Conservation (phyloP, 2,113 vertebrate species). For the Eolophus roseicapilla region DNA sequence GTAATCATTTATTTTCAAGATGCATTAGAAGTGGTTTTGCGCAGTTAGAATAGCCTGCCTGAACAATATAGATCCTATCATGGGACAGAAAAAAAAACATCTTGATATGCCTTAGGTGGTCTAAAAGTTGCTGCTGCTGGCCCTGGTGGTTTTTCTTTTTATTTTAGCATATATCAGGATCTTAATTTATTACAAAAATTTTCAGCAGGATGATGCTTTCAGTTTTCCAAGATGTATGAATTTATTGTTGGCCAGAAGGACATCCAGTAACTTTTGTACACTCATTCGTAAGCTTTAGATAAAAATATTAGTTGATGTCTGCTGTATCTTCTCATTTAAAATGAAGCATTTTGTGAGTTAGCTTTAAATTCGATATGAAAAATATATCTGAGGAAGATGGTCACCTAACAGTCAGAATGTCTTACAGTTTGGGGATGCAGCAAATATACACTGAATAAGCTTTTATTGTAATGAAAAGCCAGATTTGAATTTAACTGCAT, state of each 20-base stretch:
- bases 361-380: not conserved
- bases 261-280: not conserved
- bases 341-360: not conserved
- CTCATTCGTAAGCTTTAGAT: not conserved
- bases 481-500: slow-evolving; percentile 18
- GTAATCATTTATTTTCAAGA: not conserved
- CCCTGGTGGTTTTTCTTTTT: not conserved
- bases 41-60: not conserved
- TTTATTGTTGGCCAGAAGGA: not conserved
- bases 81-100: not conserved
- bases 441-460: not conserved
- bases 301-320: not conserved
- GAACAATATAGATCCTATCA: not conserved
- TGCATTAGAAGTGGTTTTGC: not conserved
- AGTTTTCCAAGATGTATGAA: not conserved
- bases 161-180: not conserved
- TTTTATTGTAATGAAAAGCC: slow-evolving; percentile 2
- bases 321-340: not conserved
- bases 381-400: not conserved
- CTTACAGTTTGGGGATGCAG: not conserved
- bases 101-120: not conserved
- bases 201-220: not conserved
- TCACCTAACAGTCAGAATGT: not conserved
- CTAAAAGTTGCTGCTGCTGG: not conserved
- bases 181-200: not conserved